phyloP scores from a whole-genome alignment of 2,888 invertebrate species.

The Strigamia transsilvanica region DNA sequence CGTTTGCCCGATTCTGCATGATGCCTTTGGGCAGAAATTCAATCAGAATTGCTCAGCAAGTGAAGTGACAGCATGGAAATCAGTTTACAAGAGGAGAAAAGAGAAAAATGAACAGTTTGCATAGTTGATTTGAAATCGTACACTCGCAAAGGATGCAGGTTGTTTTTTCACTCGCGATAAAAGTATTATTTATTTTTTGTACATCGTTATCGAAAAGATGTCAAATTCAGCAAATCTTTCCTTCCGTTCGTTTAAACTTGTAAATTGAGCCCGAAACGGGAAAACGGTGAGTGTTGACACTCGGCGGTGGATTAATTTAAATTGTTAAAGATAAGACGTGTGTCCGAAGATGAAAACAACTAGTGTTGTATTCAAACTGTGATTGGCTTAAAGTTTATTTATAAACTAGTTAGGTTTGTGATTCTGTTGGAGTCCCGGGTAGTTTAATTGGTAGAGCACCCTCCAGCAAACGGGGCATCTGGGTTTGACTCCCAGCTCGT shows the following conservation, averaged over 20 bases:
- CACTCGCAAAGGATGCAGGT: constrained; percentile 16
- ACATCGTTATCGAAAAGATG: constrained; percentile 37
- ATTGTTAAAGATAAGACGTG: background rate
- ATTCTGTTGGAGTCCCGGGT: too few species aligned
- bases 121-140: constrained; percentile 38
- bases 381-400: too few species aligned
- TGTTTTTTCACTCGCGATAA: constrained; percentile 4
- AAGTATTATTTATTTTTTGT: constrained; percentile 3
- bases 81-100: constrained; percentile 29
- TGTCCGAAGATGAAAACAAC: too few species aligned
- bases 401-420: too few species aligned
- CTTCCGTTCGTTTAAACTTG: background rate
- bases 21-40: constrained; percentile 49
- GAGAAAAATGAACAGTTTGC: constrained; percentile 45
- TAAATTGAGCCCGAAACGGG: background rate
- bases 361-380: too few species aligned
- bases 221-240: constrained; percentile 14
- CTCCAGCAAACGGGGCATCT: too few species aligned
- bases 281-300: background rate
- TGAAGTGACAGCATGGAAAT: constrained; percentile 44
- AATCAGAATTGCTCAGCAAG: constrained; percentile 42
- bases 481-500: too few species aligned
- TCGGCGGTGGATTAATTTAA: background rate
- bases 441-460: too few species aligned
- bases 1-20: constrained; percentile 27